Base-by-base conservation (phyloP, 2,888 invertebrate species). In the Sminthurides aquaticus region DNA sequence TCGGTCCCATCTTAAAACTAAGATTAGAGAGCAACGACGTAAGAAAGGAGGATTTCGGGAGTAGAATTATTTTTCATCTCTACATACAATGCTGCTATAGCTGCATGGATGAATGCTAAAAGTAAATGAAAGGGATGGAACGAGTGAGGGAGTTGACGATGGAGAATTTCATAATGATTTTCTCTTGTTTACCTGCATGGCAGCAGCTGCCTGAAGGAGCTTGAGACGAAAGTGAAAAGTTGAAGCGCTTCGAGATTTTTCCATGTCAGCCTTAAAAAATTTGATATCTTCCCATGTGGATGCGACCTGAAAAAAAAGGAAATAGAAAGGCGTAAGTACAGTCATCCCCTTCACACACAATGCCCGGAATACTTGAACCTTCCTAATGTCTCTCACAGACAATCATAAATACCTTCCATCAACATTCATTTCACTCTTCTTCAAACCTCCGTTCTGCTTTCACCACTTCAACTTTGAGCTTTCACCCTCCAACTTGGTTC, bases 241-340 rank as follows among this genome's bases (percentile, higher is more conserved):
- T 1, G 93, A 91, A 0, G 94, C 92, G 18, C 90, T 91, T 1
- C 90, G 86, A 78, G 91, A 90, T 76, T 93, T 91, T 78, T 95
- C 95, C 91, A 97, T 92, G 77, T 96, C 95, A 26, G 89, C 86
- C n/a, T 90, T 85, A 1, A 97, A 81, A 1, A 88, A 85, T 77
- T 94, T 95, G 5, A 94, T 91, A 77, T 97, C 95, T 75, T 96
- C 94, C 98, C 98, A 98, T 0, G 92, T 90, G 78, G 95, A 93
- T 0, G 96, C 90, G 48, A 97, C 88, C 88, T 89, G 76, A 1
- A 75, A 72, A 59, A 58, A 2, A 49, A 20, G 57, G 24, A 54
- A 26, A 61, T 34, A 20, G 60, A n/a, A n/a, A n/a, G n/a, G n/a
- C n/a, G 15, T 18, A n/a, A n/a, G n/a, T n/a, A n/a, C n/a, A n/a